Conservation (phyloP, 35 echinoderm and acorn worm genomes). For the Apostichopus californicus region DNA sequence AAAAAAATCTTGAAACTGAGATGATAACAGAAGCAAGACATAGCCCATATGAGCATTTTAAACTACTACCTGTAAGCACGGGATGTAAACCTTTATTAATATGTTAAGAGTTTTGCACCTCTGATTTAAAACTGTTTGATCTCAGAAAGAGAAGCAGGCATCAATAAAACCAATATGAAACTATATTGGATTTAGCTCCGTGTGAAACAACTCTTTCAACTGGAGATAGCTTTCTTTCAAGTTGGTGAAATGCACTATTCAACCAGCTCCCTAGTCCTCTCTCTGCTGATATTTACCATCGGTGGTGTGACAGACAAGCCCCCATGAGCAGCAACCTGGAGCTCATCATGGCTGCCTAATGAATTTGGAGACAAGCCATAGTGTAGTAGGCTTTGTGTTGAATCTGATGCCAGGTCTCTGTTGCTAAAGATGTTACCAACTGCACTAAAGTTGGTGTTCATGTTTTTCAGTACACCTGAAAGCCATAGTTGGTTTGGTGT, state of each 20-base stretch:
- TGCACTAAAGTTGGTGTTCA: slow-evolving; percentile 9
- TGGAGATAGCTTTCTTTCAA: neutral
- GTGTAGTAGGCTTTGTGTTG: neutral
- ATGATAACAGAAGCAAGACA: too few species aligned
- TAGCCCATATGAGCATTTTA: too few species aligned
- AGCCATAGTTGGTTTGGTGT: slow-evolving; percentile 32
- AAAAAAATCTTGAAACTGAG: too few species aligned
- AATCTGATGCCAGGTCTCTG: neutral
- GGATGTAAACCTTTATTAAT: too few species aligned
- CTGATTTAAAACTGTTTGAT: too few species aligned
- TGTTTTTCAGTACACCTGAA: slow-evolving; percentile 24
- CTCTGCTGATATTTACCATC: neutral
- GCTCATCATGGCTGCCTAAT: neutral
- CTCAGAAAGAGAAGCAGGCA: too few species aligned
- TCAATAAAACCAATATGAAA: neutral
- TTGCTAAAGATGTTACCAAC: slow-evolving; percentile 19
- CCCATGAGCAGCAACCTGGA: too few species aligned
- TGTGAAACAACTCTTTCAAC: neutral
- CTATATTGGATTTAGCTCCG: neutral
- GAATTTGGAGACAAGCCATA: slow-evolving; percentile 28
- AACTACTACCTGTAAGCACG: too few species aligned
- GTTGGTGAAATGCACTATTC: neutral
- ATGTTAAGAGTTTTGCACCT: too few species aligned
- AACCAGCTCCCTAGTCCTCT: slow-evolving; percentile 9
- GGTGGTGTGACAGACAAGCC: neutral